Base-by-base conservation (phyloP, 2,888 invertebrate species). In the Cotesia congregata region DNA sequence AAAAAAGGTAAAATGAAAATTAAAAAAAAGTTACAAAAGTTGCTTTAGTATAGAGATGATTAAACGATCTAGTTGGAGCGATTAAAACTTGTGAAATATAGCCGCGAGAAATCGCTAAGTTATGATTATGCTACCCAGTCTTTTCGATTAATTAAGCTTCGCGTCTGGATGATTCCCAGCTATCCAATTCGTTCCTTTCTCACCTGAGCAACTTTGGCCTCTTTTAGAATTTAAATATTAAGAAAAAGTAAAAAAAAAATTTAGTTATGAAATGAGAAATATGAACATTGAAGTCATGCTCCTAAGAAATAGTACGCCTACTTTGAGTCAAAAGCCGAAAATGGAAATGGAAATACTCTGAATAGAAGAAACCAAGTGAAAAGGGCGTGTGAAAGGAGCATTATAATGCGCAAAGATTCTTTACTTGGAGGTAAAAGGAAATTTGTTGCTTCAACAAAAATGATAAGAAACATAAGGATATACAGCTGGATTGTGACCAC, bases 51-150 rank as follows among this genome's bases (percentile, higher is more conserved):
- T 61, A 61, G 20, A 61, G 15, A 71, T 71, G 71, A 71, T 71
- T 71, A 71, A 71, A 71, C 71, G 71, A 71, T 71, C 61, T 61
- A 71, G 71, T 71, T 71, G 71, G 71, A 71, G 15, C 71, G 71
- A 71, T 71, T 71, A 71, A 71, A 71, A 71, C 71, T 71, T 71
- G 71, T 71, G 71, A 71, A 71, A 71, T 71, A 71, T 71, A 60
- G 39, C 71, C 61, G 61, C 17, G 71, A n/a, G 71, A 61, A 71
- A 71, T 71, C 61, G 71, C 30, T 5, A 71, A 61, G 61, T 61
- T 71, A 71, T 71, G 71, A 71, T 71, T 71, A 71, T 61, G 38
- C 71, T 39, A 61, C 71, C 61, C 38, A 59, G 61, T 60, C 61
- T 61, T 71, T 71, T 71, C 71, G 71, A 71, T 71, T 71, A 71